Percentiles rank a stretch among this genome's conserved stretches.
phyloP scores from a whole-genome alignment of 1,140 invertebrate species.

The Helicoverpa armigera region DNA sequence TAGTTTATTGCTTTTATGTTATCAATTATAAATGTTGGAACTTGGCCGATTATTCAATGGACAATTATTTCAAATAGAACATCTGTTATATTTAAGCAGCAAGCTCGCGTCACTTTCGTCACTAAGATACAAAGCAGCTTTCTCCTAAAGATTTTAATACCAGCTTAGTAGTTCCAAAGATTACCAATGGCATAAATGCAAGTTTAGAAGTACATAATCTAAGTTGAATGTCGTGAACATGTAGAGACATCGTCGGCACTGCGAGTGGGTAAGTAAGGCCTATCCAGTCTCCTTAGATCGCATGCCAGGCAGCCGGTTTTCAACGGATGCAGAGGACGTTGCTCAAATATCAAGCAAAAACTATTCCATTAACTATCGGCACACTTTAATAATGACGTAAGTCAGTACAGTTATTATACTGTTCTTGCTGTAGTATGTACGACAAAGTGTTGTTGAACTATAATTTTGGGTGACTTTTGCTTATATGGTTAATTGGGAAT shows the following conservation, averaged over 20 bases:
- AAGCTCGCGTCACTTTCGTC: too few relatives aligned
- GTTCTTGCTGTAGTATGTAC: background rate
- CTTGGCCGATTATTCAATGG: background rate
- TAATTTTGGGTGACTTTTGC: background rate
- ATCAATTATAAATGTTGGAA: background rate
- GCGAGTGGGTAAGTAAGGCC: constrained; percentile 21
- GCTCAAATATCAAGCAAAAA: constrained; percentile 41
- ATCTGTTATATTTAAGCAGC: too few relatives aligned
- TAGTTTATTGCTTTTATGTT: background rate
- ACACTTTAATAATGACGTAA: constrained; percentile 35
- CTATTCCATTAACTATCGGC: constrained; percentile 25
- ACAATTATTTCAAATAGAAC: too few relatives aligned
- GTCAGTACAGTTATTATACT: constrained; percentile 14
- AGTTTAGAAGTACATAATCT: background rate
- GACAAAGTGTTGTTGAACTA: background rate
- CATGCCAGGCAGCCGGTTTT: constrained; percentile 5
- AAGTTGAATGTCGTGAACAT: background rate
- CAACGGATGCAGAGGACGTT: constrained; percentile 41
- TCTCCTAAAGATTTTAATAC: too few relatives aligned
- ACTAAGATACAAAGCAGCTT: too few relatives aligned
- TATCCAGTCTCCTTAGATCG: background rate
- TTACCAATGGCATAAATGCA: background rate
- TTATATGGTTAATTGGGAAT: background rate
- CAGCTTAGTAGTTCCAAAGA: too few relatives aligned
- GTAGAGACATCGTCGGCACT: background rate